Base-by-base conservation (phyloP, 2,888 invertebrate species). In the Agrochola lychnidis region DNA sequence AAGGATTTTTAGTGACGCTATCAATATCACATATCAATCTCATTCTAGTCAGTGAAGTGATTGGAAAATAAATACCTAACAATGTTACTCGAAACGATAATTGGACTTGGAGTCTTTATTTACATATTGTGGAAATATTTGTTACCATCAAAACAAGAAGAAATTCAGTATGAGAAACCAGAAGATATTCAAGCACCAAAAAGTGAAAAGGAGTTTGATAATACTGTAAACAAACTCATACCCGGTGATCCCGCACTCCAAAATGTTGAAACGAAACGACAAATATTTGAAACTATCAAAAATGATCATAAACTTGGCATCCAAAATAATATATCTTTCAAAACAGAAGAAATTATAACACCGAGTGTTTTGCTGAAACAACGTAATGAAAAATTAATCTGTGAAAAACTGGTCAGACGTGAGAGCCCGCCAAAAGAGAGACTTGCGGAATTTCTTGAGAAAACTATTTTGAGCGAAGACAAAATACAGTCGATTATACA, bases 391-490 rank as follows among this genome's bases (percentile, higher is more conserved):
- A 91, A 91, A 78, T 73, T 87, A 30, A 83, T 81, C 30, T 42
- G 56, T 66, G 90, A 89, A 84, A 91, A 90, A 74, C 72, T 80
- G 40, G 64, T 82, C 22, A 94, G 94, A 90, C 92, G 95, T 16
- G 94, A 95, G 57, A 96, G 96, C 88, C 96, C 96, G 64, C 96
- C 96, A 45, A 96, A 95, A 91, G 96, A 96, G 87, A 93, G 93
- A 82, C 91, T 96, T 74, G 92, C 95, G 12, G 95, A 96, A 88
- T 96, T 95, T 87, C 89, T 96, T 53, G 96, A 96, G 87, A 96
- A 96, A 91, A 96, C 95, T 81, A 92, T 96, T 90, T 93, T 96
- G 70, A 94, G 94, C 80, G 94, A 96, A 90, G 94, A 95, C 83
- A 96, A 96, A 92, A 93, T 96, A 89, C 94, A 95, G 85, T 93